These are phyloP conservation scores for Muntiacus reevesi DNA, from an alignment of 2,113 vertebrate species.

Conservation along the genomic window DNA sequence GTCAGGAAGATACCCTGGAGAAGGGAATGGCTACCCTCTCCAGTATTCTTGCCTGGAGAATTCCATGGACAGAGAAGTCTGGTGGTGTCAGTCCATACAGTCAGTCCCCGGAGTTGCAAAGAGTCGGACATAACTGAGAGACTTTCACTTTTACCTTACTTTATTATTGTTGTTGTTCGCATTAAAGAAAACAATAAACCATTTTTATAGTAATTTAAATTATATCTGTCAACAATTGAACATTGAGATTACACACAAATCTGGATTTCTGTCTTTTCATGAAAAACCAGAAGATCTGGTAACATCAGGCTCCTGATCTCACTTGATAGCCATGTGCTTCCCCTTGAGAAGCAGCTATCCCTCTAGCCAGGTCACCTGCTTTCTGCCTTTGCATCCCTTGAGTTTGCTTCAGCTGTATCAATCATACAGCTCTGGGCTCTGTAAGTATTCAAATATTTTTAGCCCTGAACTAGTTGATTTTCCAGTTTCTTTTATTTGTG, in stretches of 20 bases:
- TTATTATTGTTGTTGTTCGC: neutral
- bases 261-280: neutral
- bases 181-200: neutral
- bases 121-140: neutral
- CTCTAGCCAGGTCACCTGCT: neutral
- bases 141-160: neutral
- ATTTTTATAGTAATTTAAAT: constrained; percentile 17
- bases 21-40: neutral
- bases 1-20: neutral
- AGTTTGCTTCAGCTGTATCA: neutral
- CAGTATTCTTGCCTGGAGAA: neutral
- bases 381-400: neutral
- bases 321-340: neutral
- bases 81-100: neutral
- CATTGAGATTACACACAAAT: neutral
- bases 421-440: neutral
- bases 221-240: neutral
- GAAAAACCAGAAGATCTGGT: neutral
- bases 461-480: neutral
- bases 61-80: neutral
- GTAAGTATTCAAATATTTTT: neutral
- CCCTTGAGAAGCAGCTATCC: neutral
- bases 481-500: neutral
- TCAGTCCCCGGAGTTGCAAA: neutral
- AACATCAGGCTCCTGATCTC: neutral